Evolutionary conservation across 2,888 invertebrate genomes (phyloP), one percentile per base, ranked within the genome.

Genomic region (Drosophila pseudotalamancana): DNA sequence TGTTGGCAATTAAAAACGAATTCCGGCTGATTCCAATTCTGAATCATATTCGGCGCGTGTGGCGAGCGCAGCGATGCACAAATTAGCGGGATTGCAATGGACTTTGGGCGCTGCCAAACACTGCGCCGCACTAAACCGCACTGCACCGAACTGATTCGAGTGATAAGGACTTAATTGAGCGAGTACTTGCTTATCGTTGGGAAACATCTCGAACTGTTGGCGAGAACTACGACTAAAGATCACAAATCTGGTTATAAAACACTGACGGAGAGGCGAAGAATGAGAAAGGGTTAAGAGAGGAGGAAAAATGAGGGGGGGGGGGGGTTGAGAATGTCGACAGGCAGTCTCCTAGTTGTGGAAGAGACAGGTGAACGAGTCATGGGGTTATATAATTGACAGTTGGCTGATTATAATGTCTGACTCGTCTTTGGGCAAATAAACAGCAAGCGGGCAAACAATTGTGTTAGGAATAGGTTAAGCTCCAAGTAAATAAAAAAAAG

Each of bases 111-210:
- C 18, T 32, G 45, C 9, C 19, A 54, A 45, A 61, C 45, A 35
- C 57, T 35, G 57, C 21, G 11, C 12, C 32, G 14, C 29, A 18
- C 14, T 11, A 27, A 43, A 48, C 11, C 32, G 34, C 12, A 16
- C 16, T 35, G 46, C 35, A 11, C 14, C 19, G n/a, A 27, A 53
- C 19, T 25, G 39, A 9, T 31, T 29, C 37, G 16, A 34, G 25
- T 27, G 63, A 62, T 57, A 54, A 63, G 64, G 63, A n/a, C n/a
- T n/a, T 74, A 65, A 64, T 59, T 71, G 53, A 50, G 53, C 49
- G 53, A 46, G 19, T 6, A 31, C 8, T 6, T 14, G 12, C 73
- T 60, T 72, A 70, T 72, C 69, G 42, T n/a, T 16, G 8, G n/a
- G 23, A 51, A 54, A 35, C 19, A 70, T 73, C 54, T 23, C 19